Base-by-base conservation (phyloP, 2,888 invertebrate species). In the Lacanobia oleracea region DNA sequence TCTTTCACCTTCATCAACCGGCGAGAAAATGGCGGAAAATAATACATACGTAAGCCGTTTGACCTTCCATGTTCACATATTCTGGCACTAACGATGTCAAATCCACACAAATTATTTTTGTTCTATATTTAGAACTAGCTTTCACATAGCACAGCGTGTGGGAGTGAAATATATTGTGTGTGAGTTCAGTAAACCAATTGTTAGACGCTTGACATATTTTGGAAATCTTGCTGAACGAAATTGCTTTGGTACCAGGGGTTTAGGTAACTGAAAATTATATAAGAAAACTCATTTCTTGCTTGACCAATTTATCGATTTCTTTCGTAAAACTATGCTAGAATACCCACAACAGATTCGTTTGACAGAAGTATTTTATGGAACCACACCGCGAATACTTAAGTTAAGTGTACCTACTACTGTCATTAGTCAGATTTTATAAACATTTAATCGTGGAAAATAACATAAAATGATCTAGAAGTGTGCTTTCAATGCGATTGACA, bases 71-170 rank as follows among this genome's bases (percentile, higher is more conserved):
- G 8, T 21, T 40, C 66, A n/a, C 37, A 54, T 14, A 54, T 9
- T 54, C 66, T 43, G 18, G 14, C 40, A 61, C 33, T 72, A 43
- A 71, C 72, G 21, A 56, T 48, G 54, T 72, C 40, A 66, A 54
- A 54, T 66, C 66, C 27, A 54, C 54, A 33, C 27, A 75, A 16
- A 56, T 75, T 40, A 72, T n/a, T 75, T 77, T 50, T 27, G 43
- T 54, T 56, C 60, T 56, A 61, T 77, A 69, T 48, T 60, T 77
- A 60, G 60, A 54, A 76, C 40, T 53, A 76, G 23, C 51, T 21
- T 21, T 59, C n/a, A 27, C 51, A 54, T 48, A 40, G 9, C 23
- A 21, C 10, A 5, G 37, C n/a, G 48, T 18, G 76, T 76, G 68
- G 45, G 76, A 40, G 62, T 51, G 23, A 37, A 56, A 77, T 18